Base-by-base conservation (phyloP, 2,797 vertebrate species). In the Protosalanx chinensis region DNA sequence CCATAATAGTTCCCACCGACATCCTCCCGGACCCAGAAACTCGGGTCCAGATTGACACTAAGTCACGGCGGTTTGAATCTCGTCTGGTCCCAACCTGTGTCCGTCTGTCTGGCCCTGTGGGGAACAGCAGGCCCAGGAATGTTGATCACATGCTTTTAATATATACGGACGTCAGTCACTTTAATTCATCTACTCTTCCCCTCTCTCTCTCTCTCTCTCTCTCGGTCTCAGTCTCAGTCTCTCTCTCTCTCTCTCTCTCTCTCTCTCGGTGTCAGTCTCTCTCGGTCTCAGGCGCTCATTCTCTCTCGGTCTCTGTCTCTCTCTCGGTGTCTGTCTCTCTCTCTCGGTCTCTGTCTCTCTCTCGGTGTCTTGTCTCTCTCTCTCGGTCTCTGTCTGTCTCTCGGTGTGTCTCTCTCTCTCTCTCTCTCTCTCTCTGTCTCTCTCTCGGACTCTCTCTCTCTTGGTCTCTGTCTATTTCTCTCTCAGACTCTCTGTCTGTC, bases 41-140 rank as follows among this genome's bases (percentile, higher is more conserved):
- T 72, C 3, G 51, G 27, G 10, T 58, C 13, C 71, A 75, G 71
- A 75, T 71, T 78, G 35, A 76, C 63, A 49, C 69, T 49, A 5
- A 27, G 8, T 23, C 65, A 23, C 46, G 37, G 49, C 69, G 57
- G 70, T 68, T 63, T 70, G 56, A 32, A 60, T 64, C 35, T 66
- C 70, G 71, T 72, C 70, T 76, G 66, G 7, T 68, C 30, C 58
- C 64, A 56, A 68, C 64, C 30, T 10, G 46, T 0, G 0, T 12
- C 56, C 32, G n/a, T 56, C 32, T 73, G 53, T 68, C 20, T n/a
- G 5, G n/a, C 18, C n/a, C 57, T 18, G 37, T 37, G 49, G 33
- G 51, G 23, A 27, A 56, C 29, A 41, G 64, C 29, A 3, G n/a
- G 56, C 56, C 3, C 18, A 8, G 56, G 20, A 20, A 23, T 57